These are phyloP conservation scores for Lordiphosa clarofinis DNA, from an alignment of 1,140 invertebrate species.

Conservation along the genomic window DNA sequence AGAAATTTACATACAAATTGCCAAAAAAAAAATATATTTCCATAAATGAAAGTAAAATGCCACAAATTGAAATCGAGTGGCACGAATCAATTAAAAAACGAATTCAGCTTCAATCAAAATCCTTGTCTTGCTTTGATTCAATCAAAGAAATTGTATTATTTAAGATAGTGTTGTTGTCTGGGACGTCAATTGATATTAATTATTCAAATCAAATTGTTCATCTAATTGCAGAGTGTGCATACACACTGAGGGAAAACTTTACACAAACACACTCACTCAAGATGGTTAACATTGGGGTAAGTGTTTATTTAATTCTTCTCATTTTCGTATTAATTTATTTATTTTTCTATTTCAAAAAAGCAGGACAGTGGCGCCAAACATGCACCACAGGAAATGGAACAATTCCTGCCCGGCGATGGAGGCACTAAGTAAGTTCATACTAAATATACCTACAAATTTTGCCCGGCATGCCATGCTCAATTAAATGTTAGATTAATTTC, in stretches of 20 bases:
- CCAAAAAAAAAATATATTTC: conserved; percentile 23
- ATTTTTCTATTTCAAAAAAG: conserved; percentile 16
- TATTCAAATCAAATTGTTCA: conserved; percentile 11
- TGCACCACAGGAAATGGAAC: conserved; percentile 82
- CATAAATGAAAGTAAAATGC: conserved; percentile 48
- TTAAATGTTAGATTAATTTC: conserved; percentile 35
- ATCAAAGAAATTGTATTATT: conserved; percentile 23
- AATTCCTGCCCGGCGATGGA: conserved; percentile 82
- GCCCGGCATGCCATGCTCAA: conserved; percentile 27
- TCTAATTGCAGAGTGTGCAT: conserved; percentile 32
- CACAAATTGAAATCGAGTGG: conserved; percentile 53
- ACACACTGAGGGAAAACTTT: conserved; percentile 26
- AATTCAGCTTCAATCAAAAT: conserved; percentile 34
- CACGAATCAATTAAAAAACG: conserved; percentile 57
- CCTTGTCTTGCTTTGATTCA: neutral
- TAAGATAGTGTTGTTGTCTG: conserved; percentile 12
- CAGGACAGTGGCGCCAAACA: conserved; percentile 66
- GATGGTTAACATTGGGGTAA: conserved; percentile 76
- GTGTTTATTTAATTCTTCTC: conserved; percentile 25
- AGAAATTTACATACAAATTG: conserved; percentile 36
- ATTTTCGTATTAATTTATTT: conserved; percentile 25
- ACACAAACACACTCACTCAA: conserved; percentile 23
- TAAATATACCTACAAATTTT: conserved; percentile 24
- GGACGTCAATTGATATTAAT: conserved; percentile 35
- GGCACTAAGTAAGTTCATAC: conserved; percentile 58